These are phyloP conservation scores for Enoplosus armatus DNA, from an alignment of 2,797 vertebrate species.

Conservation along the genomic window DNA sequence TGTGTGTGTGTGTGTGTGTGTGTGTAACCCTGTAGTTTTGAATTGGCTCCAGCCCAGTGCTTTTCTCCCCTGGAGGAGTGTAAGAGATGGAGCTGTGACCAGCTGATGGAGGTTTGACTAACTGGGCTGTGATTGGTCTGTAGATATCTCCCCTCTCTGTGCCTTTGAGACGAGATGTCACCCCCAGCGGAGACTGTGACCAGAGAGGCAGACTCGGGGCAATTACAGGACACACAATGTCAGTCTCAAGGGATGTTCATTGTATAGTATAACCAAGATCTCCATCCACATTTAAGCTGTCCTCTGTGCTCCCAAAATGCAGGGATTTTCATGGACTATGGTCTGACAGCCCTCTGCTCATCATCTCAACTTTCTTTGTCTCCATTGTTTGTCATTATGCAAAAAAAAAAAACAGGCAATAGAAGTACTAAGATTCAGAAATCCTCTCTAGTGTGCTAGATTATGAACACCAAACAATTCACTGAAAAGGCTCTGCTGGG, in stretches of 20 bases:
- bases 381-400: slow-evolving; percentile 38
- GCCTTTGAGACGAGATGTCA: slow-evolving; percentile 71
- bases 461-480: slow-evolving; percentile 67
- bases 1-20: slow-evolving; percentile 35
- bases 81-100: slow-evolving; percentile 69
- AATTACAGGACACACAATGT: slow-evolving; percentile 72
- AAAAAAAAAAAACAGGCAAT: slow-evolving; percentile 20
- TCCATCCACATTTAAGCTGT: slow-evolving; percentile 52
- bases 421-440: slow-evolving; percentile 36
- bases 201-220: slow-evolving; percentile 50
- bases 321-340: not conserved
- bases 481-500: slow-evolving; percentile 67
- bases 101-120: slow-evolving; percentile 74
- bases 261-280: slow-evolving; percentile 48
- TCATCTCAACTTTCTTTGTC: slow-evolving; percentile 51
- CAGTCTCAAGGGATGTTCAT: slow-evolving; percentile 60
- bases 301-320: slow-evolving; percentile 8
- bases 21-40: slow-evolving; percentile 64
- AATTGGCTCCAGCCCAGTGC: slow-evolving; percentile 73
- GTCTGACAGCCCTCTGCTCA: slow-evolving; percentile 13
- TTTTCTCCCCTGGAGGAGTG: slow-evolving; percentile 64
- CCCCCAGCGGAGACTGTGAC: slow-evolving; percentile 45
- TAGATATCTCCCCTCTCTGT: slow-evolving; percentile 51
- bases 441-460: slow-evolving; percentile 36
- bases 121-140: slow-evolving; percentile 69